Evolutionary conservation across 1,140 invertebrate species (phyloP).

Genomic region (Tenebrio molitor): DNA sequence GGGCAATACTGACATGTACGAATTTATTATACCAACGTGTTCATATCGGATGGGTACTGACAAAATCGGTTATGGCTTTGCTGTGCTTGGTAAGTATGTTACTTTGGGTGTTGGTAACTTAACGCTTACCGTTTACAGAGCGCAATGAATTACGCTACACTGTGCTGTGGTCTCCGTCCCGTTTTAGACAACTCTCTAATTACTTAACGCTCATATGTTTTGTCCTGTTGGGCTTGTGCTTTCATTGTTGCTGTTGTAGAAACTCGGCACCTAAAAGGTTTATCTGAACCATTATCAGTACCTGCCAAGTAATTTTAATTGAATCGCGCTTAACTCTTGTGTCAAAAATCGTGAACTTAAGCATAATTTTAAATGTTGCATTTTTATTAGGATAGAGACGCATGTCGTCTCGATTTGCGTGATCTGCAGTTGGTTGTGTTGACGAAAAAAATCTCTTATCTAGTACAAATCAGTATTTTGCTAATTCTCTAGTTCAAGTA

Average conservation of each 20-base stretch:
- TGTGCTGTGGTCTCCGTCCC: constrained; percentile 64
- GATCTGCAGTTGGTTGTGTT: too few relatives aligned
- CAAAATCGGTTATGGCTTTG: constrained; percentile 88
- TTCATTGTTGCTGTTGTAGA: constrained; percentile 26
- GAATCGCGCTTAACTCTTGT: background rate
- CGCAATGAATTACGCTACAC: constrained; percentile 62
- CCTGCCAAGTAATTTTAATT: constrained; percentile 2
- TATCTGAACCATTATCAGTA: constrained; percentile 1
- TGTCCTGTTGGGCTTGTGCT: constrained; percentile 33
- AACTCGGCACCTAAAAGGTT: constrained; percentile 18
- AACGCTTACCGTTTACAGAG: constrained; percentile 57
- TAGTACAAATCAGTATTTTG: too few relatives aligned
- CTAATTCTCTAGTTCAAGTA: too few relatives aligned
- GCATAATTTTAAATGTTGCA: background rate
- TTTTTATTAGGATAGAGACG: too few relatives aligned
- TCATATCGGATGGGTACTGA: constrained; percentile 94
- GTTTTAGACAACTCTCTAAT: constrained; percentile 60
- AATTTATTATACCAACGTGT: constrained; percentile 92
- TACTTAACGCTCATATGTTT: constrained; percentile 52
- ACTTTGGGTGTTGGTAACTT: background rate
- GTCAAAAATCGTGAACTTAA: background rate
- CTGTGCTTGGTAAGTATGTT: constrained; percentile 79
- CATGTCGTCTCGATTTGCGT: too few relatives aligned
- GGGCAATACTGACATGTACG: constrained; percentile 74
- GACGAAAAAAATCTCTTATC: too few relatives aligned